These are phyloP conservation scores for Microctenopoma stevenorrisi DNA, from an alignment of 2,797 vertebrate genomes.

Conservation along the genomic window DNA sequence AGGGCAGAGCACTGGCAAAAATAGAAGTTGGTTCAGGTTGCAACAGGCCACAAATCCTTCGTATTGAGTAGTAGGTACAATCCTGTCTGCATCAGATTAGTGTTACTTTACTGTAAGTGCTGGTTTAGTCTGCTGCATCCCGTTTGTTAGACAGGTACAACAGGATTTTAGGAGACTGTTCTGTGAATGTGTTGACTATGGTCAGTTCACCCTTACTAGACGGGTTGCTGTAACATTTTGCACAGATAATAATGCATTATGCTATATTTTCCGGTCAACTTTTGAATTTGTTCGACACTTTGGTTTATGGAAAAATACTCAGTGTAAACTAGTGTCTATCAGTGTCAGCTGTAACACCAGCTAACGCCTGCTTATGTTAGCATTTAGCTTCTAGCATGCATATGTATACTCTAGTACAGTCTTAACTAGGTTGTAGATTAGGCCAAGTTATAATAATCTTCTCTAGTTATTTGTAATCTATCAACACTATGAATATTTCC, in stretches of 20 bases:
- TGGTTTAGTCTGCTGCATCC: background rate
- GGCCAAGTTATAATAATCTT: background rate
- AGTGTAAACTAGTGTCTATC: background rate
- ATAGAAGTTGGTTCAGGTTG: constrained; percentile 36
- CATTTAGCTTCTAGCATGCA: background rate
- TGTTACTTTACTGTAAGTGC: background rate
- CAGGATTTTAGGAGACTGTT: background rate
- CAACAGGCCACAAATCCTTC: constrained; percentile 17
- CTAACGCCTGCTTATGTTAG: background rate
- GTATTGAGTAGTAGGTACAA: background rate
- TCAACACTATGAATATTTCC: background rate
- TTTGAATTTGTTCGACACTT: background rate
- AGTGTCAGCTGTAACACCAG: background rate
- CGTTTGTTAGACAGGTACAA: background rate
- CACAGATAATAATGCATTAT: too few relatives aligned
- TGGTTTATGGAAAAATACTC: background rate
- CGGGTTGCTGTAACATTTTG: background rate
- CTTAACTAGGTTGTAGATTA: constrained; percentile 1
- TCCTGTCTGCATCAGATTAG: background rate
- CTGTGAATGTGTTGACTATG: background rate
- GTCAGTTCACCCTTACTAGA: background rate
- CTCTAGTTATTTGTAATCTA: background rate
- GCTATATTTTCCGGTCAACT: background rate
- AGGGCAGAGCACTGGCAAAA: constrained; percentile 58
- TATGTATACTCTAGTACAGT: background rate